Conservation (phyloP, 2,113 vertebrate species). For the Glaucomys volans region DNA sequence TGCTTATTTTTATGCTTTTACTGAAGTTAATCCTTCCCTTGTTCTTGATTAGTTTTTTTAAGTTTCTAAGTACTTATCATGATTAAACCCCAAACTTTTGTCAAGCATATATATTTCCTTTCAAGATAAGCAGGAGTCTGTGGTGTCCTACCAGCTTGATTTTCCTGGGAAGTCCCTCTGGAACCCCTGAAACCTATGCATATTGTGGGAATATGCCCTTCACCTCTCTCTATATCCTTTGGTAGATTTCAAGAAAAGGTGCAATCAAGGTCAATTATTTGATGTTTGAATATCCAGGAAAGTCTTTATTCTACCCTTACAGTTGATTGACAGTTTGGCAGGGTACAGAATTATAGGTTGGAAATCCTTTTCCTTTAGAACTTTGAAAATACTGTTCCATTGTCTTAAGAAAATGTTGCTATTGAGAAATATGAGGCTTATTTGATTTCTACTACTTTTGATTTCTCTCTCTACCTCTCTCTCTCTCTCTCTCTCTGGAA, state of each 20-base stretch:
- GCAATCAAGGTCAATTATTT: not conserved
- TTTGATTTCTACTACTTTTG: not conserved
- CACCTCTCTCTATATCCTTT: not conserved
- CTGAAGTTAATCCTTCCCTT: not conserved
- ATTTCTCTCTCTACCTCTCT: not conserved
- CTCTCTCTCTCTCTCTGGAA: not conserved
- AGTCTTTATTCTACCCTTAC: not conserved
- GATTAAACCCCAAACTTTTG: not conserved
- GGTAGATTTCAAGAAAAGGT: not conserved
- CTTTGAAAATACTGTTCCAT: slow-evolving; percentile 1
- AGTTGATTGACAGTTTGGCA: not conserved
- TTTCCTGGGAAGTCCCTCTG: not conserved
- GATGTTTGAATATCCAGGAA: not conserved
- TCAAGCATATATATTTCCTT: not conserved
- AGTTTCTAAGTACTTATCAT: not conserved
- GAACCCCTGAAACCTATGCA: not conserved
- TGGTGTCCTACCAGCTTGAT: not conserved
- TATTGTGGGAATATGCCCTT: not conserved
- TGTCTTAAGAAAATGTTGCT: not conserved
- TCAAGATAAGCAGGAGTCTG: not conserved
- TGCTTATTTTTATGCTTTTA: not conserved
- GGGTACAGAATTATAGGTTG: not conserved
- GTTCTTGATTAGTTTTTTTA: not conserved
- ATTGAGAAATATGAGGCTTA: not conserved
- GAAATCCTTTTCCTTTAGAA: not conserved